Evolutionary conservation across 1,140 invertebrate species (phyloP), one percentile per base, ranked within the genome.

Genomic region (Conus ventricosus): DNA sequence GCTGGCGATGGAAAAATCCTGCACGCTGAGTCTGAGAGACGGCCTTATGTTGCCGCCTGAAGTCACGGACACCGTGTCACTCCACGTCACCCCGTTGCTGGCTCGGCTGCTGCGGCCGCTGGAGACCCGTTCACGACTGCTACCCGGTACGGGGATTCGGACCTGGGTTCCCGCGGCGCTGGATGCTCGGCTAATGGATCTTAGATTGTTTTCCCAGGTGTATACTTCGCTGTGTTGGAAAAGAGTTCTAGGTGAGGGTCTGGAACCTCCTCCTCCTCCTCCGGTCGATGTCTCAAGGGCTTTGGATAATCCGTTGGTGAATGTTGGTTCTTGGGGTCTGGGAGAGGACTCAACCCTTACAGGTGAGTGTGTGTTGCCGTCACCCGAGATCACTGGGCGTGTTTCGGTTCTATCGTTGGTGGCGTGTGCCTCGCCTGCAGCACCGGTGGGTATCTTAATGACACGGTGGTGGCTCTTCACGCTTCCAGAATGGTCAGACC

Each of bases 201-300:
- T 87, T 0, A 78, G 71, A 20, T 57, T 87, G 85, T 87, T 57
- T 1, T 86, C 84, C 63, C 63, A 75, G 15, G 85, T 55, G 85
- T 78, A 78, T 7, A 27, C 10, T 5, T 54, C 71, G 20, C n/a
- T 71, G n/a, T 25, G 27, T 17, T 71, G n/a, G 67, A 27, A 78
- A 15, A 54, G 25, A 11, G 17, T 25, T 20, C 75, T 54, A 5
- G 85, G 54, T 4, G 54, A 39, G 20, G 71, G 71, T 71, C 23
- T 71, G 1, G 60, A 63, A 11, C 11, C 39, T 39, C 39, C 39
- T 39, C 39, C 60, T 11, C 17, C 11, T 39, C 39, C 60, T 11
- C 17, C 11, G 60, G 60, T 63, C 60, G 60, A 20, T 63, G 60
- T 20, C 17, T 63, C 60, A 63, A 20, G 17, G 60, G 60, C 4